Conservation (phyloP, 2,113 vertebrate genomes). For the Pica pica region DNA sequence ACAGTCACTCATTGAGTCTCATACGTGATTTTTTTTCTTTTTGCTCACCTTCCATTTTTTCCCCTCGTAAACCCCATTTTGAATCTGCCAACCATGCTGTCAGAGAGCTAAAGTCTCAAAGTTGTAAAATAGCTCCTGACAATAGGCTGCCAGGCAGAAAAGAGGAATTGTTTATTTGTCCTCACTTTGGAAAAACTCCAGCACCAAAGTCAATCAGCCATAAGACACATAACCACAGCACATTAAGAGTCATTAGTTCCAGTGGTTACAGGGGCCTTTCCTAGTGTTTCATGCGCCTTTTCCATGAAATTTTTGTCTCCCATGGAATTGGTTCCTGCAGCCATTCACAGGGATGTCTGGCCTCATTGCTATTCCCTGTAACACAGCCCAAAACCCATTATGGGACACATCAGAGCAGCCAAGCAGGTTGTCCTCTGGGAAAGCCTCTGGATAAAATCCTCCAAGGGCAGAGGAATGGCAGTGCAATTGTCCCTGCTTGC, state of each 20-base stretch:
- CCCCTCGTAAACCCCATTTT: not conserved
- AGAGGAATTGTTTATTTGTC: not conserved
- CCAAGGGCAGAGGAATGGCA: conserved; percentile 15
- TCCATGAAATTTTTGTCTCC: not conserved
- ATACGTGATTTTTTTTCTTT: not conserved
- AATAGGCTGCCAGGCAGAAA: not conserved
- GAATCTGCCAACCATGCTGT: not conserved
- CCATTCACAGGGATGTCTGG: fast-evolving
- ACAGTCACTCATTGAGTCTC: not conserved
- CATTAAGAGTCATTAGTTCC: not conserved
- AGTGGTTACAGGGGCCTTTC: not conserved
- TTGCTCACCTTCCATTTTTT: not conserved
- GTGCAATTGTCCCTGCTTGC: not conserved
- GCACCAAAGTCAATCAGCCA: not conserved
- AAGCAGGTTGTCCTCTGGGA: not conserved
- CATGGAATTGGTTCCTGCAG: not conserved
- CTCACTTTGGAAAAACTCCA: not conserved
- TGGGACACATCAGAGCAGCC: not conserved
- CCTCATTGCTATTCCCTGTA: not conserved
- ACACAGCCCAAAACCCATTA: not conserved
- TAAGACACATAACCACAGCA: not conserved
- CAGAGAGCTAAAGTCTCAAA: not conserved
- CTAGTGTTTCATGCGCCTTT: not conserved
- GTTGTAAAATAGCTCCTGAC: not conserved
- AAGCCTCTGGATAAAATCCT: not conserved